Evolutionary conservation across 2,113 vertebrate genomes (phyloP).

Genomic region (Silurus meridionalis): DNA sequence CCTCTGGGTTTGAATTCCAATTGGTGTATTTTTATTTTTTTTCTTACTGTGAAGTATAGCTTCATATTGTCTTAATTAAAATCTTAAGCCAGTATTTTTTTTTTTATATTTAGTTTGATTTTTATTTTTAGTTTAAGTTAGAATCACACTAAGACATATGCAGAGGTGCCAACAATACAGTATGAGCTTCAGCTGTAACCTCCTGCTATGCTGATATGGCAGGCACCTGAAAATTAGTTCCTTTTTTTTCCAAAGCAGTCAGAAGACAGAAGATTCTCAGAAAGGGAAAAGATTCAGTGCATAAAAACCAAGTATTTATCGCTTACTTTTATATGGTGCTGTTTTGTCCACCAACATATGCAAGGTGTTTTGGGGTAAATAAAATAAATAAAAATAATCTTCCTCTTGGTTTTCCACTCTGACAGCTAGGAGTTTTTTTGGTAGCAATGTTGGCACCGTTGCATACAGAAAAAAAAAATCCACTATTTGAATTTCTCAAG

Average conservation of each 20-base stretch:
- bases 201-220: background rate
- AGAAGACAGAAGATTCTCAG: background rate
- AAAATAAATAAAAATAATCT: no score
- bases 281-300: background rate
- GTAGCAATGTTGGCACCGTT: background rate
- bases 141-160: background rate
- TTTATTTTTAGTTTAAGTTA: background rate
- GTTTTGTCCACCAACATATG: background rate
- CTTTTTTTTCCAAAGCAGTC: background rate
- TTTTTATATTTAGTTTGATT: background rate
- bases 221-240: background rate
- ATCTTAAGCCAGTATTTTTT: background rate
- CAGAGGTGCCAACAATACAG: background rate
- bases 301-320: background rate
- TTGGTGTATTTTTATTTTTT: constrained; percentile 4
- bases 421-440: background rate
- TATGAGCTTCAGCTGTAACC: background rate
- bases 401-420: background rate
- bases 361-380: background rate
- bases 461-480: background rate
- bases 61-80: background rate
- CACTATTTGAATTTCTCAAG: background rate
- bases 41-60: background rate
- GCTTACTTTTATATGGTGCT: background rate
- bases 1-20: background rate